Conservation (phyloP, 1,140 invertebrate genomes). For the Drosophila pallidifrons region DNA sequence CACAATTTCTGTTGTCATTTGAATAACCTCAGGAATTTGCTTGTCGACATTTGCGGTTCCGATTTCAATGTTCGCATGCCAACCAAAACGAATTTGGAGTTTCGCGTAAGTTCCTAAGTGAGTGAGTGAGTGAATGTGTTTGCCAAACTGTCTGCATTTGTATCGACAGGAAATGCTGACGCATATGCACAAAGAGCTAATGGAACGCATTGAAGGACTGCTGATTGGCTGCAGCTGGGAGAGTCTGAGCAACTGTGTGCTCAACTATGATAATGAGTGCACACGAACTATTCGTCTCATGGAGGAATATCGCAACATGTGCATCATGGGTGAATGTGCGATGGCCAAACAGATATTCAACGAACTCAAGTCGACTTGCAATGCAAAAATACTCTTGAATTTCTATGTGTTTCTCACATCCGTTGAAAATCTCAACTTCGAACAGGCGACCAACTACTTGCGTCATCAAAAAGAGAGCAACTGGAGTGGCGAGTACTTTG, state of each 20-base stretch:
- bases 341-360: slow-evolving; percentile 56
- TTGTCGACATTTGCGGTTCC: slow-evolving; percentile 60
- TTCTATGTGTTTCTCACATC: slow-evolving; percentile 55
- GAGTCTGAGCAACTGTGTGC: not conserved
- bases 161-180: slow-evolving; percentile 64
- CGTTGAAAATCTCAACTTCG: slow-evolving; percentile 53
- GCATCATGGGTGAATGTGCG: slow-evolving; percentile 32
- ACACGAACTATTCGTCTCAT: slow-evolving; percentile 22
- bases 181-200: slow-evolving; percentile 68
- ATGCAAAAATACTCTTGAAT: slow-evolving; percentile 33
- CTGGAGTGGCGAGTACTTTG: slow-evolving; percentile 58
- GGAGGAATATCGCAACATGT: slow-evolving; percentile 49
- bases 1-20: slow-evolving; percentile 64
- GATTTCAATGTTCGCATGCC: slow-evolving; percentile 71
- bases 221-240: slow-evolving; percentile 38
- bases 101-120: slow-evolving; percentile 53
- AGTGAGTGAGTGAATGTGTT: not conserved
- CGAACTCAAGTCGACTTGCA: slow-evolving; percentile 32
- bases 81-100: slow-evolving; percentile 63
- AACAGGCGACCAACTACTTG: slow-evolving; percentile 33
- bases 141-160: not conserved
- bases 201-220: slow-evolving; percentile 48
- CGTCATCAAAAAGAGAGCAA: not conserved
- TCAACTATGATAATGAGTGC: slow-evolving; percentile 20
- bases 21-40: slow-evolving; percentile 53